Evolutionary conservation across 2,113 vertebrate species (phyloP).

Genomic region (Malaclemys terrapin): DNA sequence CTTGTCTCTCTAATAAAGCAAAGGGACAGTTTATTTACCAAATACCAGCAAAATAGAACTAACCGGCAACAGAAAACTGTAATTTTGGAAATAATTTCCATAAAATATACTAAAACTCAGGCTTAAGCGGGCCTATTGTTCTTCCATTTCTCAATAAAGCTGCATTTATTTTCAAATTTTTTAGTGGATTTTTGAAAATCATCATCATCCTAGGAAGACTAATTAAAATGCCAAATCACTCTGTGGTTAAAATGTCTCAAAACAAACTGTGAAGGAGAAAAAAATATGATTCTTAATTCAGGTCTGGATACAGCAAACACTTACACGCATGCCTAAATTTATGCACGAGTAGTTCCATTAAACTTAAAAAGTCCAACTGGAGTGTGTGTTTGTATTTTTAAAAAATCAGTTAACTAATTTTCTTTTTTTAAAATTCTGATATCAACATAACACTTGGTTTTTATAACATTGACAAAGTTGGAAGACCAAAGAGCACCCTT

Average conservation of each 20-base stretch:
- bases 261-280: neutral
- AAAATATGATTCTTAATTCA: neutral
- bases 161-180: neutral
- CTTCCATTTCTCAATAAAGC: slow-evolving; percentile 13
- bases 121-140: neutral
- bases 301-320: slow-evolving; percentile 16
- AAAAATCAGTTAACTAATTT: neutral
- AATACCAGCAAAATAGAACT: neutral
- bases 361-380: neutral
- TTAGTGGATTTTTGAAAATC: slow-evolving; percentile 18
- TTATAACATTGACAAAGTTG: neutral
- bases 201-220: slow-evolving; percentile 4
- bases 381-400: neutral
- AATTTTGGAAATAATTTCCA: neutral
- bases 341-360: slow-evolving; percentile 8
- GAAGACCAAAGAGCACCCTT: neutral
- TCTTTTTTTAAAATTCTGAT: neutral
- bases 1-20: neutral
- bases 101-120: neutral
- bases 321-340: neutral
- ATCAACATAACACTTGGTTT: neutral
- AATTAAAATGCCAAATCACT: neutral
- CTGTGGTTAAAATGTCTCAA: neutral
- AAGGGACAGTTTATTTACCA: neutral
- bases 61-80: neutral